phyloP scores from a whole-genome alignment of 2,888 invertebrate genomes.

The Cantharis flavilabris region DNA sequence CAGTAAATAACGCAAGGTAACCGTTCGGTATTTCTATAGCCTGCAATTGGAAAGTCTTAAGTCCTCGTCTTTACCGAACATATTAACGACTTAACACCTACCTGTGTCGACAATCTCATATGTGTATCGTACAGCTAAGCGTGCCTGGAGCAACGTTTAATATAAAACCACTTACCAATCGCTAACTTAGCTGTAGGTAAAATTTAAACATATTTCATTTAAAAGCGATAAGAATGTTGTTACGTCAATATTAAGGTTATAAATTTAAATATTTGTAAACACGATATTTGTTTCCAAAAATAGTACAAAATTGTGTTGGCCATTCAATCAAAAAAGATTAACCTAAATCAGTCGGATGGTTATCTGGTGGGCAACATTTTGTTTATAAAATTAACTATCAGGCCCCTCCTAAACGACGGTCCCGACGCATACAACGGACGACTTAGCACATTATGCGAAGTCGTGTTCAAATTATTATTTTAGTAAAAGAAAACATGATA shows the following conservation, averaged over 20 bases:
- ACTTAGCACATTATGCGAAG: slow-evolving; percentile 40
- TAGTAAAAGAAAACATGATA: slow-evolving; percentile 36
- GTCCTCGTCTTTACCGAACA: slow-evolving; percentile 31
- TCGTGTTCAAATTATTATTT: slow-evolving; percentile 37
- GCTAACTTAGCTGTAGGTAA: background rate
- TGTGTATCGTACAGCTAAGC: slow-evolving; percentile 21
- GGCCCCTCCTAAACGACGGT: slow-evolving; percentile 25
- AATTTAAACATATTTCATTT: background rate
- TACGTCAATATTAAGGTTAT: background rate
- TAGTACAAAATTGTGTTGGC: background rate
- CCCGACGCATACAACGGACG: slow-evolving; percentile 38
- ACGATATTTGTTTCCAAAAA: slow-evolving; percentile 7
- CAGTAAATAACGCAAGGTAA: slow-evolving; percentile 22
- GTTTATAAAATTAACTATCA: slow-evolving; percentile 31
- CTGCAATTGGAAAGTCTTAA: slow-evolving; percentile 24
- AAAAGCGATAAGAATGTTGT: background rate
- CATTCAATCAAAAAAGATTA: slow-evolving; percentile 18
- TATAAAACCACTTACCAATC: slow-evolving; percentile 12
- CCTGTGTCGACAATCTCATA: slow-evolving; percentile 34
- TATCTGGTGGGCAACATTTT: slow-evolving; percentile 4
- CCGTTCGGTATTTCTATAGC: slow-evolving; percentile 15
- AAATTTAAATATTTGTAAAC: slow-evolving; percentile 1
- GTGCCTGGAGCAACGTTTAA: slow-evolving; percentile 21
- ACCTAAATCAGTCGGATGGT: slow-evolving; percentile 19
- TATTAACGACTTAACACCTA: slow-evolving; percentile 40